Conservation (phyloP, 2,888 invertebrate genomes). For the Noctua janthe region DNA sequence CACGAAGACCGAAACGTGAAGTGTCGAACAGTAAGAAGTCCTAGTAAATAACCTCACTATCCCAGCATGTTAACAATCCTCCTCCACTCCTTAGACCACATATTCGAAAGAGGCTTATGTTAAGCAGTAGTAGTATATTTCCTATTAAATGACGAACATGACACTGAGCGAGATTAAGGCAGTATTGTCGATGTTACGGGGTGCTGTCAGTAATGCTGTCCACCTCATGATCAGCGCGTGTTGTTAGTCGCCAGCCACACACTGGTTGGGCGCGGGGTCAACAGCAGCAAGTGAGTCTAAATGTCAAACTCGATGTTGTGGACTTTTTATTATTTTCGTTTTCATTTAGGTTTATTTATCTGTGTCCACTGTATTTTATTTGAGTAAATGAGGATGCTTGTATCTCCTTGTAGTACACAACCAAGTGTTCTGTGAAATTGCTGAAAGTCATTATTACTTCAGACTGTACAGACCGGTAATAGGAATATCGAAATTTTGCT, state of each 20-base stretch:
- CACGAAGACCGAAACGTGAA: not conserved
- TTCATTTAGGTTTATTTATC: slow-evolving; percentile 16
- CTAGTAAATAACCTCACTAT: not conserved
- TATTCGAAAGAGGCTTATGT: slow-evolving; percentile 10
- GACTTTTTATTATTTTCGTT: slow-evolving; percentile 15
- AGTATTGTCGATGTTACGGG: not conserved
- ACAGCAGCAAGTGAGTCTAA: slow-evolving; percentile 14
- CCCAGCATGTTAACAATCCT: not conserved
- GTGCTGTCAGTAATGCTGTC: slow-evolving; percentile 25
- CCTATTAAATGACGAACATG: slow-evolving; percentile 2
- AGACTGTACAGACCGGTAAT: not conserved
- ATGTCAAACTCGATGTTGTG: slow-evolving; percentile 22
- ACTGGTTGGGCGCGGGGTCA: not conserved
- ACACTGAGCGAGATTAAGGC: slow-evolving; percentile 9
- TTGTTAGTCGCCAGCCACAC: not conserved
- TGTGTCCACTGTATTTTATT: slow-evolving; percentile 8
- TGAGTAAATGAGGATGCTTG: not conserved
- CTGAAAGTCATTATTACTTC: not conserved
- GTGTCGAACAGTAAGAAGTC: not conserved
- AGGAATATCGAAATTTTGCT: not conserved
- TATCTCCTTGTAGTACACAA: not conserved
- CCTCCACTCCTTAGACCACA: not conserved
- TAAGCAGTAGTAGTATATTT: slow-evolving; percentile 14
- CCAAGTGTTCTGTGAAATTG: not conserved
- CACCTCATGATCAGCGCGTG: slow-evolving; percentile 22